Conservation (phyloP, 2,113 vertebrate species). For the Chloebia gouldiae region DNA sequence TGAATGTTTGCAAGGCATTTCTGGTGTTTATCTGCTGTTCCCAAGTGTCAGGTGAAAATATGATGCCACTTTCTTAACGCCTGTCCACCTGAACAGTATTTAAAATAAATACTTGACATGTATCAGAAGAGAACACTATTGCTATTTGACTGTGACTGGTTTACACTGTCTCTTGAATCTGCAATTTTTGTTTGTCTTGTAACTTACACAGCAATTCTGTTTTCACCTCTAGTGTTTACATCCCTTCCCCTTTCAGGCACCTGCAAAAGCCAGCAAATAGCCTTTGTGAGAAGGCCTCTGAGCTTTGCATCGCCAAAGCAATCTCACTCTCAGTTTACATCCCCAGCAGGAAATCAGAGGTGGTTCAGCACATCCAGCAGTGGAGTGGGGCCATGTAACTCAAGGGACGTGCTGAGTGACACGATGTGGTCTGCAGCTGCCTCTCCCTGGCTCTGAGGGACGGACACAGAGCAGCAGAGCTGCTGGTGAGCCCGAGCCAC, state of each 20-base stretch:
- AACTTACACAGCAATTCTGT: neutral
- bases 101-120: neutral
- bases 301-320: conserved; percentile 33
- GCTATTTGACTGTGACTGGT: neutral
- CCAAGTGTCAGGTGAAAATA: neutral
- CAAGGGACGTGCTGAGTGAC: conserved; percentile 39
- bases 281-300: conserved; percentile 28
- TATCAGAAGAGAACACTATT: neutral
- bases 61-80: neutral
- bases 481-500: neutral
- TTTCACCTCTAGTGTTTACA: conserved; percentile 16
- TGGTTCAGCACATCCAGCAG: conserved; percentile 30
- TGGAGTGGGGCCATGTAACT: neutral
- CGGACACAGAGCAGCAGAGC: neutral
- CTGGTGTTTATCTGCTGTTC: neutral
- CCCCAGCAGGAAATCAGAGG: conserved; percentile 26
- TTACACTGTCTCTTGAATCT: neutral
- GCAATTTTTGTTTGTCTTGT: neutral
- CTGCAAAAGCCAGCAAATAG: conserved; percentile 1
- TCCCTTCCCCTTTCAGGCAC: conserved; percentile 13
- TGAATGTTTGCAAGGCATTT: neutral
- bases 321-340: conserved; percentile 59
- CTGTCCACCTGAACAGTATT: neutral
- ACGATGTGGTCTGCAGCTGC: conserved; percentile 23
- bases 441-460: neutral